phyloP scores from a whole-genome alignment of 2,797 vertebrate species.

The Thalassophryne amazonica region DNA sequence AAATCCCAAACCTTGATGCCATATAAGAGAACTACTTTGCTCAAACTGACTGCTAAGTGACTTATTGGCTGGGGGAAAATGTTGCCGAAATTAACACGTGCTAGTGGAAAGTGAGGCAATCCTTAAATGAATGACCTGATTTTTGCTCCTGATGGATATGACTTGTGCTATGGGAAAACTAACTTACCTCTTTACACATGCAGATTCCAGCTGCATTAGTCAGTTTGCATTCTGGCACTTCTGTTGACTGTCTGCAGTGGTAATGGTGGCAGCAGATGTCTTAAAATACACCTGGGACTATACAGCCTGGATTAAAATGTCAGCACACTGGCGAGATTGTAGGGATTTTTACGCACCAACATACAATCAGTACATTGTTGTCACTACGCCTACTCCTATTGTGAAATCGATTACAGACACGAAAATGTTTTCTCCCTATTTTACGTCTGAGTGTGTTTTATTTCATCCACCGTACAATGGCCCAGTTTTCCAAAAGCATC shows the following conservation, averaged over 20 bases:
- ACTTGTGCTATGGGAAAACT: constrained; percentile 17
- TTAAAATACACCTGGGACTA: constrained; percentile 31
- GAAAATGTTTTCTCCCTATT: constrained; percentile 32
- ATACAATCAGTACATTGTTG: constrained; percentile 43
- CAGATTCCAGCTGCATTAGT: constrained; percentile 30
- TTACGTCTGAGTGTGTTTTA: background rate
- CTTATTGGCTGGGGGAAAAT: background rate
- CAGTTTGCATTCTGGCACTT: constrained; percentile 21
- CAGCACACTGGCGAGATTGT: too few relatives aligned
- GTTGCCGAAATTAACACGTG: constrained; percentile 1
- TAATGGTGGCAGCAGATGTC: constrained; percentile 18
- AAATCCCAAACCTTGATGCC: constrained; percentile 4
- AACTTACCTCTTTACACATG: constrained; percentile 4
- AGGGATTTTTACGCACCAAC: too few relatives aligned
- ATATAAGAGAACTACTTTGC: background rate
- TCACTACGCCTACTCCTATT: constrained; percentile 16
- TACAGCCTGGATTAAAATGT: too few relatives aligned
- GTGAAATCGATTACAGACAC: constrained; percentile 27
- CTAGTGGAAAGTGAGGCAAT: background rate
- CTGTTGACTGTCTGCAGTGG: constrained; percentile 11
- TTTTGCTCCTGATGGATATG: constrained; percentile 26
- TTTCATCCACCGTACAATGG: background rate
- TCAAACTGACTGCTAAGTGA: background rate
- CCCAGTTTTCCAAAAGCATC: constrained; percentile 40
- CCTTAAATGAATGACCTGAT: constrained; percentile 36